Base-by-base conservation (phyloP, 2,797 vertebrate species). In the Psittacula echo region DNA sequence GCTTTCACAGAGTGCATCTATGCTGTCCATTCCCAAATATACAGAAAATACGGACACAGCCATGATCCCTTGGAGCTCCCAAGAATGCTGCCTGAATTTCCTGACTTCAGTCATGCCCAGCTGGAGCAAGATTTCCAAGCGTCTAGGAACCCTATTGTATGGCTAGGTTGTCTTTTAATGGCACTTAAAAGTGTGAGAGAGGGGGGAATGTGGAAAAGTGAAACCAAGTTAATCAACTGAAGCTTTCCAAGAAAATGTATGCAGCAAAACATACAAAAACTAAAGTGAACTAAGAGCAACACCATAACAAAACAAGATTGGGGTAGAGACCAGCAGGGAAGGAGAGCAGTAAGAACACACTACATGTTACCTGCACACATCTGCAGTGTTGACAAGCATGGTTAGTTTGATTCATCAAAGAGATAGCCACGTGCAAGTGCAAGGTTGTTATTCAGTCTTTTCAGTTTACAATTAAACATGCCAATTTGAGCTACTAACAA, bases 401-500 rank as follows among this genome's bases (percentile, higher is more conserved):
- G 32, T 53, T 87, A 76, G 75, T 76, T 94, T 82, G 72, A 71
- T 54, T 61, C 73, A 34, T 71, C 54, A 94, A 91, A 89, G 79
- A 56, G 18, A 66, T 29, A 47, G 44, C 70, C 62, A 73, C 0
- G 2, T 89, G 60, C 47, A 90, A 42, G 47, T 41, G 71, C n/a
- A 42, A 51, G 39, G 73, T 58, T 89, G 76, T 78, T 83, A 66
- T 47, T 84, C 82, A 45, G 47, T 24, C 53, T 51, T 89, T 83
- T 45, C 56, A 30, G 51, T 76, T 91, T 75, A 19, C 79, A 92
- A 61, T 93, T 94, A 94, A 94, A 84, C 71, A 56, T 67, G 54
- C 54, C 79, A 81, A 37, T 88, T 51, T 81, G 50, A 92, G 82
- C 89, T 72, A 58, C 66, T 80, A 78, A 65, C 68, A 85, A 4